Base-by-base conservation (phyloP, 2,888 invertebrate species). In the Lasioglossum pauxillum region DNA sequence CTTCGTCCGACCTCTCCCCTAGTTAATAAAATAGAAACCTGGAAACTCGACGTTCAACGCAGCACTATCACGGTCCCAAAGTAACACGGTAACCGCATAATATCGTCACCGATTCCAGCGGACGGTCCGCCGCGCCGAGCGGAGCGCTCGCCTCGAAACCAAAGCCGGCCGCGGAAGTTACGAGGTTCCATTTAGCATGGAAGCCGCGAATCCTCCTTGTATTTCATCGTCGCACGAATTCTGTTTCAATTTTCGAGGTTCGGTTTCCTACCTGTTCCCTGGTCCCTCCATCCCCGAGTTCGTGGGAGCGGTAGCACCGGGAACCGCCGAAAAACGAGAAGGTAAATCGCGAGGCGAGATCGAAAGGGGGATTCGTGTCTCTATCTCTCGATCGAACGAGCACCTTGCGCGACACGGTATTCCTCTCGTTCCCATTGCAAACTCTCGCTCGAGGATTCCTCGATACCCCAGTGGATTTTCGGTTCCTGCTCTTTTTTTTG, bases 231-330 rank as follows among this genome's bases (percentile, higher is more conserved):
- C 82, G 81, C 82, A 44, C 76, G 87, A 87, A 89, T 90, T 89
- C 89, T 83, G 85, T 86, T 90, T 90, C 90, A 87, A 90, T 90
- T 90, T 89, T 90, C 90, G 80, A 77, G 57, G 75, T 81, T 87
- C 83, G 78, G 77, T 72, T 69, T 12, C 74, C 38, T 67, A 69
- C 5, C 19, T 41, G n/a, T 7, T 49, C 35, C 49, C 16, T 41
- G n/a, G n/a, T 19, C 44, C 8, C 35, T 73, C 53, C n/a, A n/a
- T 10, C n/a, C n/a, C 53, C n/a, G n/a, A 23, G 23, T 31, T 41
- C 72, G 67, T n/a, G 72, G n/a, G 60, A 75, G 74, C 35, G 10
- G n/a, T 5, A 57, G 35, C 38, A 8, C 23, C n/a, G 27, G 64
- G 67, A 76, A 69, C 60, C 57, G 16, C 19, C 64, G 49, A 69